Base-by-base conservation (phyloP, 2,888 invertebrate species). In the Cheilosia impressa region DNA sequence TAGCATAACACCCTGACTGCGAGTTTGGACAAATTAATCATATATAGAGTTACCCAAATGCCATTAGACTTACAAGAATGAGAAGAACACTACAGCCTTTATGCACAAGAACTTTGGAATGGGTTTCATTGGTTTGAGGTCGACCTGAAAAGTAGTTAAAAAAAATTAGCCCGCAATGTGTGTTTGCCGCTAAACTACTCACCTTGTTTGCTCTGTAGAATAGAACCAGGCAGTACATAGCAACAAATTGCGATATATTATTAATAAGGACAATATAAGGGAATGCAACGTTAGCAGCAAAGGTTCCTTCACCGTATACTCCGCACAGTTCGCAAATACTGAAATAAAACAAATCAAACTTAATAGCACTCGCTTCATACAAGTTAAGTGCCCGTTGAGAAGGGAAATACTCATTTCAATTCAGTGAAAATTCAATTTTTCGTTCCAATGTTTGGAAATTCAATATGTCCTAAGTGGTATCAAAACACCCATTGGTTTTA, bases 81-180 rank as follows among this genome's bases (percentile, higher is more conserved):
- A 98, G 92, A 98, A 97, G 93, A 99, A 99, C 27, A 99, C 98
- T 71, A 99, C 98, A 88, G 98, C 97, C 93, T 99, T 99, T 89
- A 99, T 98, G 92, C 98, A 98, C 68, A 99, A 93, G 93, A 99
- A 98, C 93, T 99, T 99, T 58, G 97, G 97, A 87, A 99, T 94
- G 0, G 99, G 99, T 90, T 96, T 96, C 96, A 99, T 98, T 5
- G 98, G 98, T 88, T 95, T 95, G 58, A 99, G 93, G 91, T 98
- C 97, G 72, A 91, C 90, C 90, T 91, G 73, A 73, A 34, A 45
- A 45, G 1, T 15, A 63, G 1, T 15, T 52, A 34, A 15, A n/a
- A n/a, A 43, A n/a, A 24, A 27, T 38, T 4, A 38, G 13, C 38
- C 4, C 4, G 10, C 13, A 13, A 13, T 38, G 13, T 38, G 38